phyloP scores from a whole-genome alignment of 2,888 invertebrate genomes.

The Idaea biselata region DNA sequence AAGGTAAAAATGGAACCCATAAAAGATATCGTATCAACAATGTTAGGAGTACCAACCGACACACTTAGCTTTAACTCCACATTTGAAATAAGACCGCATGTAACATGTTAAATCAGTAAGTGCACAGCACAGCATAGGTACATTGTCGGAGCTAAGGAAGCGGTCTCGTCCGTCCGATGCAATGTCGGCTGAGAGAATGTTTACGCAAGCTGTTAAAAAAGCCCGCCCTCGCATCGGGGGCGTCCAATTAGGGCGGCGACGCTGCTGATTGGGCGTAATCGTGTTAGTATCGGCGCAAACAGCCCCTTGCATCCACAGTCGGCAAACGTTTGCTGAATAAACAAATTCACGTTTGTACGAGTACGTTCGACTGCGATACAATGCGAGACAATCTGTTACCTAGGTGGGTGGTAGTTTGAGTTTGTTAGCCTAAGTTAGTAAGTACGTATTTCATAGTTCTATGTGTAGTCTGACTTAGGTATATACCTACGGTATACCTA shows the following conservation, averaged over 20 bases:
- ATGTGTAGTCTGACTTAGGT: background rate
- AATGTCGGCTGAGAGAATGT: slow-evolving; percentile 34
- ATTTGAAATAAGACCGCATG: no score
- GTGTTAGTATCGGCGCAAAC: slow-evolving; percentile 75
- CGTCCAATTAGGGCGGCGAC: slow-evolving; percentile 77
- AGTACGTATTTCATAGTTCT: background rate
- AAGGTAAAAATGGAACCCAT: no score
- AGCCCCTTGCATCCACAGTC: slow-evolving; percentile 54
- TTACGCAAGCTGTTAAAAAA: slow-evolving; percentile 76
- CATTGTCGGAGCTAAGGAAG: background rate
- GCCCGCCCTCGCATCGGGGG: slow-evolving; percentile 70
- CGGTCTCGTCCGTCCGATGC: slow-evolving; percentile 25
- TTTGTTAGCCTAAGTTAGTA: background rate
- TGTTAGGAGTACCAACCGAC: no score
- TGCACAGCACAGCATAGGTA: no score
- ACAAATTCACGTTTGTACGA: slow-evolving; percentile 35
- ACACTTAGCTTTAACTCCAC: no score
- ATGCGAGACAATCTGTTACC: slow-evolving; percentile 47
- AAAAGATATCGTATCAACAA: no score
- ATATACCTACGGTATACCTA: no score
- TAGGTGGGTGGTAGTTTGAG: slow-evolving; percentile 8
- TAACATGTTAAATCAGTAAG: no score
- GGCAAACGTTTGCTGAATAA: slow-evolving; percentile 35
- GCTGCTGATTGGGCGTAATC: slow-evolving; percentile 79
- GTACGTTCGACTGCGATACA: slow-evolving; percentile 16